phyloP scores from a whole-genome alignment of 2,888 invertebrate species.

The Rhaphigaster nebulosa region DNA sequence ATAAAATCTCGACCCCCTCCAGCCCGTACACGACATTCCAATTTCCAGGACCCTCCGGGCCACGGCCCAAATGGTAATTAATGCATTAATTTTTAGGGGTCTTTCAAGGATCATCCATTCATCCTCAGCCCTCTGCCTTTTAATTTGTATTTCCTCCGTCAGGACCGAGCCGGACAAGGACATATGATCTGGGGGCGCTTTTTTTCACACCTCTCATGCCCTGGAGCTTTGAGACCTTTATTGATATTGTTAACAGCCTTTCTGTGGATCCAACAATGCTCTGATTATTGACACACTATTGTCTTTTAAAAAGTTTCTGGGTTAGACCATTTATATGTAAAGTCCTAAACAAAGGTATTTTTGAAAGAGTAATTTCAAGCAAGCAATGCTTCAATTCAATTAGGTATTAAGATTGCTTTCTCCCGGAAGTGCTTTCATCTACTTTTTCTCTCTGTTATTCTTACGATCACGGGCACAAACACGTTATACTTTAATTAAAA shows the following conservation, averaged over 20 bases:
- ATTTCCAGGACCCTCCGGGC: slow-evolving; percentile 59
- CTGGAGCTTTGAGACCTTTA: background rate
- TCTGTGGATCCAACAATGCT: background rate
- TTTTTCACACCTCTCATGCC: slow-evolving; percentile 1
- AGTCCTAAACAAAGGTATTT: no score
- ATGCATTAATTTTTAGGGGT: slow-evolving; percentile 66
- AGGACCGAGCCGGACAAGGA: slow-evolving; percentile 62
- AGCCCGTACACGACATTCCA: slow-evolving; percentile 64
- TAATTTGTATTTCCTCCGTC: slow-evolving; percentile 54
- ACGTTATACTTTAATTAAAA: no score
- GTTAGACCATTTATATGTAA: background rate
- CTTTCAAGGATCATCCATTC: slow-evolving; percentile 63
- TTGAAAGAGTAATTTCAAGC: no score
- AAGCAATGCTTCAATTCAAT: no score
- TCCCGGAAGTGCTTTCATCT: no score
- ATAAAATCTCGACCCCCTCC: slow-evolving; percentile 48
- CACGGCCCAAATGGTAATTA: slow-evolving; percentile 66
- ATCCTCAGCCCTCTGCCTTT: slow-evolving; percentile 68
- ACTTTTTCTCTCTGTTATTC: no score
- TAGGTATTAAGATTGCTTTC: no score
- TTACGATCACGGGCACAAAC: no score
- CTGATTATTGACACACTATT: background rate
- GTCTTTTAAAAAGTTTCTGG: background rate
- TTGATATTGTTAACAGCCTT: background rate
- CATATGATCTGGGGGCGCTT: slow-evolving; percentile 60